Evolutionary conservation across 2,797 vertebrate genomes (phyloP).

Genomic region (Morelia viridis): DNA sequence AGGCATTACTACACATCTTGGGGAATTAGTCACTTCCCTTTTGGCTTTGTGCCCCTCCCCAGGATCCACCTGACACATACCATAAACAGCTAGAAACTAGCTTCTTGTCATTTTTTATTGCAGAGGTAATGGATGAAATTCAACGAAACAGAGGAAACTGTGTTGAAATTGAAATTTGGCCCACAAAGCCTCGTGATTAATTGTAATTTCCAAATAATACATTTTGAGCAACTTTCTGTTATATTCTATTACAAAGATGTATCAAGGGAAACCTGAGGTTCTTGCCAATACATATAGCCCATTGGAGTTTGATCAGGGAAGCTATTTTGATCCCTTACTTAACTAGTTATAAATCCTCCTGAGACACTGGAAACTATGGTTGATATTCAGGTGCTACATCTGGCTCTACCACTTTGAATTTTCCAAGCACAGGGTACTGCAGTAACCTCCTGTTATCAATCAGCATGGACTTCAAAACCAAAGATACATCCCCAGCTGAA

Average conservation of each 20-base stretch:
- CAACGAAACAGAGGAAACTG: constrained; percentile 55
- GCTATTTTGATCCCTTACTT: constrained; percentile 39
- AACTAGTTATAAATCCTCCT: not conserved
- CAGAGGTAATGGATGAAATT: constrained; percentile 63
- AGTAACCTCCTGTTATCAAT: constrained; percentile 5
- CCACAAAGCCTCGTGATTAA: constrained; percentile 61
- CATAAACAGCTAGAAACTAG: constrained; percentile 68
- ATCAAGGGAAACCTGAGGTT: constrained; percentile 43
- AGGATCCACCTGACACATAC: constrained; percentile 64
- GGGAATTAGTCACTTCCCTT: constrained; percentile 58
- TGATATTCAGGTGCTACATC: constrained; percentile 43
- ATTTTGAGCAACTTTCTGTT: constrained; percentile 56
- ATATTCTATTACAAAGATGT: constrained; percentile 38
- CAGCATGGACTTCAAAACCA: constrained; percentile 31
- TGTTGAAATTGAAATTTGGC: constrained; percentile 58
- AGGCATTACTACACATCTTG: constrained; percentile 60
- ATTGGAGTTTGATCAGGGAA: constrained; percentile 44
- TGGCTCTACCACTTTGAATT: constrained; percentile 19
- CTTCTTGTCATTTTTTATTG: constrained; percentile 66
- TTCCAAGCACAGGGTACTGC: not conserved
- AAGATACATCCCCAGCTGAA: constrained; percentile 40
- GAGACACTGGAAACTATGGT: constrained; percentile 22
- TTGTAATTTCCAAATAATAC: constrained; percentile 60
- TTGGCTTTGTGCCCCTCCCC: constrained; percentile 50
- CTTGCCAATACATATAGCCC: constrained; percentile 39